Conservation (phyloP, 2,113 vertebrate species). For the Microcebus ravelobensis region DNA sequence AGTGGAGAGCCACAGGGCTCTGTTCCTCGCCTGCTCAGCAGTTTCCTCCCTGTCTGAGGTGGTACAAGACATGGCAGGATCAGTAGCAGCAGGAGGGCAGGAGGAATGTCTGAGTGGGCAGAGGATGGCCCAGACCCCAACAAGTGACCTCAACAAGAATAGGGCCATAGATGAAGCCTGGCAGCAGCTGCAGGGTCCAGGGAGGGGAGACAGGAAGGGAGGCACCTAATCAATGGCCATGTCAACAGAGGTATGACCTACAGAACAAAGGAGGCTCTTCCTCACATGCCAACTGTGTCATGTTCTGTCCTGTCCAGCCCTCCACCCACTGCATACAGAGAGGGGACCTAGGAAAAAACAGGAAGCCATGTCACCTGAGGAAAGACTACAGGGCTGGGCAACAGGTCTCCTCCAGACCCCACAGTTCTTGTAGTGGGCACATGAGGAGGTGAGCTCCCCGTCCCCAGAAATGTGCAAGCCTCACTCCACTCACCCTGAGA, state of each 20-base stretch:
- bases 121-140: neutral
- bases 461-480: neutral
- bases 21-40: neutral
- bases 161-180: no score
- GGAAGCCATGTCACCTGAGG: neutral
- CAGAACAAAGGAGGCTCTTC: neutral
- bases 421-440: neutral
- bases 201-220: accelerated
- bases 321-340: neutral
- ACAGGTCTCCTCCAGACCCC: neutral
- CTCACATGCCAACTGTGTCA: neutral
- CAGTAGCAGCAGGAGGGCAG: neutral
- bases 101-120: neutral
- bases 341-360: accelerated
- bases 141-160: neutral
- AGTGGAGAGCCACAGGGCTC: neutral
- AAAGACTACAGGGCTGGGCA: neutral
- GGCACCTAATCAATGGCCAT: neutral
- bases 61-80: accelerated
- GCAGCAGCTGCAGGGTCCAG: neutral
- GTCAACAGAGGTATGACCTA: neutral
- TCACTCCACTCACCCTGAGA: neutral
- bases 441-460: neutral
- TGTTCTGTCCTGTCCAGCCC: neutral
- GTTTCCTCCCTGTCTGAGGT: neutral